These are phyloP conservation scores for Nineta flava DNA, from an alignment of 2,888 invertebrate species.

Conservation along the genomic window DNA sequence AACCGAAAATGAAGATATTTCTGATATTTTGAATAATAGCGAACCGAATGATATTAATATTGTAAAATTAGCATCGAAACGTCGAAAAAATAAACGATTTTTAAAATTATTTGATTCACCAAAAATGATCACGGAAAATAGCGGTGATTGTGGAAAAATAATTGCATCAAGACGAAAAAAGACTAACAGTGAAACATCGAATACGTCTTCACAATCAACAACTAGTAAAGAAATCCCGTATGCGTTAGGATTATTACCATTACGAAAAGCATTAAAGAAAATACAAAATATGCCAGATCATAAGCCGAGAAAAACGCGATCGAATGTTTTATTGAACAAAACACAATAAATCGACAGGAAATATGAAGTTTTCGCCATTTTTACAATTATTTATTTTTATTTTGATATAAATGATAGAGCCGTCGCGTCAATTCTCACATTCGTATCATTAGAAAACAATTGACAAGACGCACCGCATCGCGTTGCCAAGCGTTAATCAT, in stretches of 20 bases:
- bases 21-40: neutral
- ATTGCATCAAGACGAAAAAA: neutral
- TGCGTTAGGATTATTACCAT: slow-evolving; percentile 4
- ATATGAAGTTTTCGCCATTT: too few species aligned
- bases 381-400: too few species aligned
- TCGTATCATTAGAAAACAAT: too few species aligned
- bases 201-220: neutral
- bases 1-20: neutral
- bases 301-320: slow-evolving; percentile 6
- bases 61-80: neutral
- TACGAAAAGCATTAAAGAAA: slow-evolving; percentile 6
- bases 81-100: neutral
- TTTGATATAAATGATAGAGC: too few species aligned
- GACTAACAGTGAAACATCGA: neutral
- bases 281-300: slow-evolving; percentile 7
- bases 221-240: slow-evolving; percentile 6
- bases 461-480: too few species aligned
- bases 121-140: neutral
- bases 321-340: neutral
- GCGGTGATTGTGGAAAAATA: neutral
- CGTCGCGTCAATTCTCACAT: too few species aligned
- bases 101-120: neutral
- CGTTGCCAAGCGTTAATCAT: too few species aligned
- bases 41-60: neutral
- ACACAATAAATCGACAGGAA: too few species aligned